Evolutionary conservation across 2,797 vertebrate species (phyloP), one percentile per base, ranked within the genome.

Genomic region (Schizopygopsis pylzovi): DNA sequence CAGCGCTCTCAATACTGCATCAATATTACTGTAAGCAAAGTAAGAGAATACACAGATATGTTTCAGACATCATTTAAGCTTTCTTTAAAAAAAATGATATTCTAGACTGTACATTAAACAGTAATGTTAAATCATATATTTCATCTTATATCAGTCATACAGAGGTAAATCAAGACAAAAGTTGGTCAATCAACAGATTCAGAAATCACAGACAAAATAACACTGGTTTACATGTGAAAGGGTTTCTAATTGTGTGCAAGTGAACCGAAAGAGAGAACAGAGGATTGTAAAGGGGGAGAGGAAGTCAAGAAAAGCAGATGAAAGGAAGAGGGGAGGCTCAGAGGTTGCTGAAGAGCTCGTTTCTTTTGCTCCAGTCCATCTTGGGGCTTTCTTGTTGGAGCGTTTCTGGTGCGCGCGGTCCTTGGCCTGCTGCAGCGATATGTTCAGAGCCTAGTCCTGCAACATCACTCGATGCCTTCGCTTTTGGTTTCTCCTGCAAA

Each of bases 341-440:
- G 90, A 99, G 93, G 91, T 98, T 99, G 94, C 98, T 96, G 92
- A 99, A 99, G 84, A 99, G 95, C 92, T 99, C 97, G 0, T 98
- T 99, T 93, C 97, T 97, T 97, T 98, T 98, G 96, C 95, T 98
- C 98, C 98, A 99, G 95, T 98, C 97, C 98, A 99, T 99, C 91
- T 94, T 0, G 98, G 98, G 25, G 97, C 97, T 86, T 94, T 96
- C 90, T 98, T 99, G 93, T 95, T 96, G 15, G 94, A 92, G 52
- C 97, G 96, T 87, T 98, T 99, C 95, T 97, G 95, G 82, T 94
- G 97, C 0, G 97, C 98, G 65, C 96, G 91, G 85, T 99, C 97
- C 93, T 95, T 97, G 88, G 97, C 98, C 92, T 97, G 92, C 0
- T 97, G 97, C 91, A 98, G 92, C 0, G 97, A 97, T 92, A 97